Percentiles rank a stretch among this genome's conserved stretches.
phyloP scores from a whole-genome alignment of 1,140 invertebrate genomes.

The Nephila pilipes region DNA sequence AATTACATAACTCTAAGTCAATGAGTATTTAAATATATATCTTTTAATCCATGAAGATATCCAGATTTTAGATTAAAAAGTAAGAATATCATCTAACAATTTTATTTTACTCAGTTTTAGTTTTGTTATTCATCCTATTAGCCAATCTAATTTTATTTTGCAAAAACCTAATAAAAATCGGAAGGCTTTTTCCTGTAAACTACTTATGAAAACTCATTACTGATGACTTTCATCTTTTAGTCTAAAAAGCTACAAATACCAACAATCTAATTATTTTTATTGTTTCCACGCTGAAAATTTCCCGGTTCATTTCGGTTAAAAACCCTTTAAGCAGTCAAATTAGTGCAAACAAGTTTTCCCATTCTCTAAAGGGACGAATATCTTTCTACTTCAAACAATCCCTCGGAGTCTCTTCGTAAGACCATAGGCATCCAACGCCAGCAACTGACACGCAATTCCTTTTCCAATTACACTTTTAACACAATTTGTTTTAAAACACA shows the following conservation, averaged over 20 bases:
- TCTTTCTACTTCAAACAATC: background rate
- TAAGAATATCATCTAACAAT: too few species aligned
- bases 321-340: background rate
- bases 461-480: slow-evolving; percentile 40
- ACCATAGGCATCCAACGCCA: background rate
- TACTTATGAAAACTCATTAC: too few species aligned
- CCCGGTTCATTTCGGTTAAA: background rate
- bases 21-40: too few species aligned
- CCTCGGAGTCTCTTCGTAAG: background rate
- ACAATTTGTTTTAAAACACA: slow-evolving; percentile 44
- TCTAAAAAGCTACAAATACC: background rate
- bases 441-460: slow-evolving; percentile 30
- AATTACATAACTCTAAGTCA: too few species aligned
- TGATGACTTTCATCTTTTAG: background rate
- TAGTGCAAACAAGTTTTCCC: background rate
- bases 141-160: too few species aligned
- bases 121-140: too few species aligned
- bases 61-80: too few species aligned
- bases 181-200: too few species aligned
- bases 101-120: too few species aligned
- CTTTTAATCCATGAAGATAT: too few species aligned
- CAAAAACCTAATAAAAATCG: too few species aligned
- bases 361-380: background rate
- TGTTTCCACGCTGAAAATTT: background rate
- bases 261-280: background rate